Conservation (phyloP, 2,888 invertebrate species). For the Tribolium freemani region DNA sequence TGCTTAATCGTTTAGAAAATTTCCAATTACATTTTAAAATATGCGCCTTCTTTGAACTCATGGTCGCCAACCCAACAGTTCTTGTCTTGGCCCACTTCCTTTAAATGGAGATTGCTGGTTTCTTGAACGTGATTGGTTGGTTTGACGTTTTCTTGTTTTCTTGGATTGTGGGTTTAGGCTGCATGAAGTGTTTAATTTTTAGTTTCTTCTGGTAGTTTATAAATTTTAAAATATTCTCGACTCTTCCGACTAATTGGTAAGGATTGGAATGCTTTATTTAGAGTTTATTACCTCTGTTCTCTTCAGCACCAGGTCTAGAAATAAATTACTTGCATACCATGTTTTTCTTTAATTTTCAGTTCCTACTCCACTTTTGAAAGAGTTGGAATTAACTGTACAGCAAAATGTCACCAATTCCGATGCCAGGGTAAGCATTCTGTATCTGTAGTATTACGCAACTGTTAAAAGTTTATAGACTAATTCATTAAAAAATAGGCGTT, state of each 20-base stretch:
- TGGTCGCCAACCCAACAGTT: background rate
- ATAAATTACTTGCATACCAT: too few relatives aligned
- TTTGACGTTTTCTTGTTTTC: background rate
- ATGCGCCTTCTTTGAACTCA: too few relatives aligned
- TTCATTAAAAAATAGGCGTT: conserved; percentile 2
- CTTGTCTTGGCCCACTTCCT: background rate
- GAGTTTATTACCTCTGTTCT: too few relatives aligned
- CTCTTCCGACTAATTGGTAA: too few relatives aligned
- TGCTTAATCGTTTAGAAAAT: too few relatives aligned
- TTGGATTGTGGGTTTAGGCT: background rate
- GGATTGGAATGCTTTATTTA: too few relatives aligned
- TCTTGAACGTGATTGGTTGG: background rate
- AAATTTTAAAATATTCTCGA: background rate
- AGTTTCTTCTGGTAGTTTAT: background rate
- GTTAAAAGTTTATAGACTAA: background rate
- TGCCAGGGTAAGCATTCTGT: conserved; percentile 66
- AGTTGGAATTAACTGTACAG: background rate
- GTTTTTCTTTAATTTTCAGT: too few relatives aligned
- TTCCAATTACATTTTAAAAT: too few relatives aligned
- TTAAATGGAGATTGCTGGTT: background rate
- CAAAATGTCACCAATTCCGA: conserved; percentile 67
- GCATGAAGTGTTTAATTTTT: background rate
- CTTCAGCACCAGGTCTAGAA: too few relatives aligned
- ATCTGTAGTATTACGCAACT: background rate
- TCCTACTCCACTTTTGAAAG: background rate